Evolutionary conservation across 2,113 vertebrate species (phyloP).

Genomic region (Rhinichthys klamathensis): DNA sequence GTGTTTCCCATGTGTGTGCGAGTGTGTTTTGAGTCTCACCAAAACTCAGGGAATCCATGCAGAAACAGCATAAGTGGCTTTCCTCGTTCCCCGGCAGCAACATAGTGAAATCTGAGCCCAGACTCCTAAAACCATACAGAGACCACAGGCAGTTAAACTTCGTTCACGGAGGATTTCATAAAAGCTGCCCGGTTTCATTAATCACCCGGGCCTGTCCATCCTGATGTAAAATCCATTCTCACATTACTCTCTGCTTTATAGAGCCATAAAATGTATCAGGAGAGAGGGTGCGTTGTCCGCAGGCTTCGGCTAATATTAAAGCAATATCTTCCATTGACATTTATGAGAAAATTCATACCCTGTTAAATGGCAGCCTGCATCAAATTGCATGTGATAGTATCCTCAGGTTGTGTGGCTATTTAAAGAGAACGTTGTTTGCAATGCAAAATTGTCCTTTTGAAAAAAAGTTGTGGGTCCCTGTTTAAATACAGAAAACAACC

Average conservation of each 20-base stretch:
- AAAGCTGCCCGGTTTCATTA: background rate
- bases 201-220: slow-evolving; percentile 17
- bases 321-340: slow-evolving; percentile 32
- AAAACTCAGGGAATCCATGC: slow-evolving; percentile 98
- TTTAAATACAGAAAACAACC: background rate
- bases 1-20: background rate
- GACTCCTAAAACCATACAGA: slow-evolving; percentile 84
- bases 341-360: slow-evolving; percentile 19
- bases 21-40: slow-evolving; percentile 77
- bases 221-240: slow-evolving; percentile 30
- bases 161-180: slow-evolving; percentile 21
- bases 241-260: slow-evolving; percentile 33
- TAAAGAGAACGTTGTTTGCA: background rate
- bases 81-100: slow-evolving; percentile 93
- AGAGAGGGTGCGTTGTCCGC: background rate
- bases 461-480: background rate
- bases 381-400: background rate
- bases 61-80: slow-evolving; percentile 96
- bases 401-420: background rate
- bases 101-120: slow-evolving; percentile 95
- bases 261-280: slow-evolving; percentile 36
- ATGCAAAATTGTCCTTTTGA: background rate
- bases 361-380: slow-evolving; percentile 25
- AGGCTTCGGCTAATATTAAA: slow-evolving; percentile 37
- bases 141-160: slow-evolving; percentile 37